A percentile compares a stretch with the other conserved stretches of the same genome.
Conservation (phyloP, 2,888 invertebrate species). For the Agrotis ipsilon region DNA sequence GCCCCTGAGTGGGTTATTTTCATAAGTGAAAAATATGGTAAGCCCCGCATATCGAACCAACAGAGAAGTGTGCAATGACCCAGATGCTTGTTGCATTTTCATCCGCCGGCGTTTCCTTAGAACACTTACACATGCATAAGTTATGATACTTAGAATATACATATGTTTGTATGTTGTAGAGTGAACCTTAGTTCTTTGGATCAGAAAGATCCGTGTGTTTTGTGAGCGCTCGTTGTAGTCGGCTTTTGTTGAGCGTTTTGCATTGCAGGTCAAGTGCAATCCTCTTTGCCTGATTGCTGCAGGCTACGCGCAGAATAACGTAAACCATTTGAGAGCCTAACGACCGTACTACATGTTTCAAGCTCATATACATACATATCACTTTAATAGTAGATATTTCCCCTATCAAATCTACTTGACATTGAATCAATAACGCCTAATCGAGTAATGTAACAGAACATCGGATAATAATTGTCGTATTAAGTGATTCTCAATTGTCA, state of each 20-base stretch:
- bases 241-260: slow-evolving; percentile 82
- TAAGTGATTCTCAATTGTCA: slow-evolving; percentile 83
- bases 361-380: slow-evolving; percentile 19
- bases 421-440: slow-evolving; percentile 44
- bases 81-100: slow-evolving; percentile 69
- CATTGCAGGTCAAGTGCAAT: slow-evolving; percentile 86
- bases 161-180: slow-evolving; percentile 36
- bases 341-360: slow-evolving; percentile 38
- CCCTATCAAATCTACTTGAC: slow-evolving; percentile 2
- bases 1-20: slow-evolving; percentile 17
- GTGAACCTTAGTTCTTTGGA: slow-evolving; percentile 68
- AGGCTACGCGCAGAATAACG: slow-evolving; percentile 70
- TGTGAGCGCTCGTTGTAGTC: slow-evolving; percentile 68
- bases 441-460: slow-evolving; percentile 69
- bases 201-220: slow-evolving; percentile 66
- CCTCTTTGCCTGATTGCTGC: slow-evolving; percentile 80
- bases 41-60: slow-evolving; percentile 45
- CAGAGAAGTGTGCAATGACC: slow-evolving; percentile 70
- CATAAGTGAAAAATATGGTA: slow-evolving; percentile 44
- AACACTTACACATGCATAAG: slow-evolving; percentile 58
- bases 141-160: slow-evolving; percentile 53
- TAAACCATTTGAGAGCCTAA: slow-evolving; percentile 68
- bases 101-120: slow-evolving; percentile 60
- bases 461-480: slow-evolving; percentile 75
- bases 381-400: slow-evolving; percentile 16